Percentiles rank a stretch among this genome's conserved stretches.
These are phyloP conservation scores for Plectropomus leopardus DNA, from an alignment of 2,113 vertebrate species.

Conservation along the genomic window DNA sequence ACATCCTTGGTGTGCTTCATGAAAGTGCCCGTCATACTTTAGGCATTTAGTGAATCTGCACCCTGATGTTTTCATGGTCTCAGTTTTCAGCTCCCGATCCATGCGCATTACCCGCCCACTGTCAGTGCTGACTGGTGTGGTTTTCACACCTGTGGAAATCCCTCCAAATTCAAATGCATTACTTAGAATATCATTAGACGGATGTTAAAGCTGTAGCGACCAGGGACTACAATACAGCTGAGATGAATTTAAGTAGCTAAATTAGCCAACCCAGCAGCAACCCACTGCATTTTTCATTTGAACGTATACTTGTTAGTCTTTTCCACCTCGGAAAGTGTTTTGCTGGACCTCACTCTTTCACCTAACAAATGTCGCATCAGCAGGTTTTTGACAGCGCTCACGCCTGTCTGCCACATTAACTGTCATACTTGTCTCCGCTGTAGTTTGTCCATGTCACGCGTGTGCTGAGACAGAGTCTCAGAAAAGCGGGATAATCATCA, in stretches of 20 bases:
- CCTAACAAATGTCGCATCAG: slow-evolving; percentile 39
- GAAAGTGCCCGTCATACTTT: slow-evolving; percentile 24
- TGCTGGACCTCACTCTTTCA: slow-evolving; percentile 17
- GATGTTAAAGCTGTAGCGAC: background rate
- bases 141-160: background rate
- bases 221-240: background rate
- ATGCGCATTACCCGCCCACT: background rate
- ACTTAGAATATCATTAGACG: background rate
- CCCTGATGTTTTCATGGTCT: slow-evolving; percentile 29
- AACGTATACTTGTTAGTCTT: background rate
- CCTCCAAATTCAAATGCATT: background rate
- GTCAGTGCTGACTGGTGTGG: slow-evolving; percentile 6
- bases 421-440: slow-evolving; percentile 56
- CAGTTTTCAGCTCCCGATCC: slow-evolving; percentile 11
- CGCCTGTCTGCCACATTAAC: slow-evolving; percentile 54
- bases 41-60: slow-evolving; percentile 3
- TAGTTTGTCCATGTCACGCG: slow-evolving; percentile 55
- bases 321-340: slow-evolving; percentile 28
- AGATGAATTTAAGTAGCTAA: slow-evolving; percentile 2
- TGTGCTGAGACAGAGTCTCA: slow-evolving; percentile 61
- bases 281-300: background rate
- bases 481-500: slow-evolving; percentile 47
- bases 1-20: background rate
- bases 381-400: slow-evolving; percentile 43
- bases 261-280: slow-evolving; percentile 11